Evolutionary conservation across 2,113 vertebrate species (phyloP), one percentile per base, ranked within the genome.

Genomic region (Calidris pygmaea): DNA sequence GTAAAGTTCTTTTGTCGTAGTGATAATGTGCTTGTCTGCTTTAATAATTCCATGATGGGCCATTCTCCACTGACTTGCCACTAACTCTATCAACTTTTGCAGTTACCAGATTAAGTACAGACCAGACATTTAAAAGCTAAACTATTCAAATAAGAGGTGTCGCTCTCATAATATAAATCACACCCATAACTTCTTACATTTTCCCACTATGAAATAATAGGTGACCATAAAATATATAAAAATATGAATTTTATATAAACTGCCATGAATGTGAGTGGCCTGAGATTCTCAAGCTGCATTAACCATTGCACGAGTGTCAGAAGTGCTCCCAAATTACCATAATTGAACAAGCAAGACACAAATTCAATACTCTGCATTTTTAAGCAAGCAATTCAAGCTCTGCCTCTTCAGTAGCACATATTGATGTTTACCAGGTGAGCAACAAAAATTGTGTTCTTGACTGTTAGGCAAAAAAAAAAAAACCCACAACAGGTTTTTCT

Each of bases 1-100:
- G 89, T 95, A 86, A 88, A 91, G 70, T 97, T 97, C 87, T 96
- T 85, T 95, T 84, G 67, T 98, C 14, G 79, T 97, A 97, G 87
- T 97, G 95, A 92, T 97, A 95, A 72, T 97, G 94, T 98, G 97
- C 95, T 93, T 94, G 93, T 96, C 95, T 97, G 97, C 97, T 97
- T 96, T 96, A 97, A 97, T 94, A 94, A 89, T 92, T 97, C 94
- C 95, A 62, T 91, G 63, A 95, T 34, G 83, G 95, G 83, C 94
- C 93, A 86, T 97, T 95, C 95, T 96, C 93, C 96, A 94, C 75
- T 90, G 92, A 84, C 81, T 84, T 88, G 9, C 94, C 91, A 88
- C 90, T 94, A 96, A 96, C 90, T 95, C 90, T 87, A 74, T 74
- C 91, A 81, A 70, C 85, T 53, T 71, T 43, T 86, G 56, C 82